Conservation (phyloP, 1,140 invertebrate genomes). For the Leucophenga varia region DNA sequence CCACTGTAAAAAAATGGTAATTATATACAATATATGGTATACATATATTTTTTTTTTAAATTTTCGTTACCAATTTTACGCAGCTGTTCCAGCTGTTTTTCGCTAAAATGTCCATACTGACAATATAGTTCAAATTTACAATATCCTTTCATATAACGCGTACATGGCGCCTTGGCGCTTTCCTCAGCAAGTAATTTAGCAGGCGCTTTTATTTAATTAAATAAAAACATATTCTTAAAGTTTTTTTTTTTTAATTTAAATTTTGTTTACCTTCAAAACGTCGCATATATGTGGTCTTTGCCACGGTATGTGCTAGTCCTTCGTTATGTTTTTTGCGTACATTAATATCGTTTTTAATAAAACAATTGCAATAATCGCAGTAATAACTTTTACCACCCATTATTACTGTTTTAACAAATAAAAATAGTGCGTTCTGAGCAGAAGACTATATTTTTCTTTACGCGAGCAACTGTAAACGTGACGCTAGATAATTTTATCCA, state of each 20-base stretch:
- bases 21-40: background rate
- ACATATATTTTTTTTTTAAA: background rate
- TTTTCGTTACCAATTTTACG: conserved; percentile 22
- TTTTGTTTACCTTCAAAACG: conserved; percentile 26
- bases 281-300: conserved; percentile 33
- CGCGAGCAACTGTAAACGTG: no score
- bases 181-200: conserved; percentile 26
- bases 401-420: no score
- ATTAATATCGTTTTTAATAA: conserved; percentile 46
- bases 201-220: conserved; percentile 26
- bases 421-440: no score
- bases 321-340: conserved; percentile 43
- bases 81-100: conserved; percentile 29
- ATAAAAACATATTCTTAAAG: background rate
- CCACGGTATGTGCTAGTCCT: conserved; percentile 34
- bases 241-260: background rate
- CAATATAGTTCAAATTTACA: conserved; percentile 43
- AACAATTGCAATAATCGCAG: conserved; percentile 48
- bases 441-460: no score
- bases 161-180: conserved; percentile 29
- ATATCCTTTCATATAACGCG: conserved; percentile 27
- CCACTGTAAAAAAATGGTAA: conserved; percentile 5
- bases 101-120: conserved; percentile 34
- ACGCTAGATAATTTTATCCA: no score
- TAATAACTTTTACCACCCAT: conserved; percentile 51